Base-by-base conservation (phyloP, 2,113 vertebrate genomes). In the Cyanoderma ruficeps region DNA sequence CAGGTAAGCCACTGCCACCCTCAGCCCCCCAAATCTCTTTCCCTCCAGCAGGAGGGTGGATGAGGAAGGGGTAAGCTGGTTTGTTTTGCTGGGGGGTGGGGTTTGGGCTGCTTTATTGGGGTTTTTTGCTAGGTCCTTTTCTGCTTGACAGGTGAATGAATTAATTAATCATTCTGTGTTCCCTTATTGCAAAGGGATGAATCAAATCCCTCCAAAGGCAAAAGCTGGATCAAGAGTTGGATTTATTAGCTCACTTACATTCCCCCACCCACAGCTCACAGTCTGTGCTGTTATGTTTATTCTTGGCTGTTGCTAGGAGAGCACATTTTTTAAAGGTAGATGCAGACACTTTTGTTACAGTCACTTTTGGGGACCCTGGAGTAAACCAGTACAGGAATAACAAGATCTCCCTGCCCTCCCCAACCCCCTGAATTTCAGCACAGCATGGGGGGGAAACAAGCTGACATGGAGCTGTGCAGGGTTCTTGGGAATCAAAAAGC, bases 221-320 rank as follows among this genome's bases (percentile, higher is more conserved):
- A 50, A 82, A 69, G 77, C 91, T 80, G 65, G 91, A 78, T 49
- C 35, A 71, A 78, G 83, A 82, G 60, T 7, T 91, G 87, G 89
- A 33, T 85, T 84, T 84, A 57, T 87, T 82, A 91, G 87, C 91
- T 91, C 57, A 0, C 89, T 94, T 56, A 47, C 89, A 69, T 79
- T 87, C 70, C 89, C 89, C 81, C 87, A 76, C 94, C 87, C 89
- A 78, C 94, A 41, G 18, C 78, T 60, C 84, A 1, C 92, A 83
- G 92, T 37, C 87, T 96, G 85, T 83, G 92, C 88, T 80, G 85
- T 60, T 55, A 44, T 56, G 83, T 84, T 95, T 91, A 92, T 89
- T 95, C 83, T 49, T 79, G 93, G 91, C 83, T 82, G 93, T 94
- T 96, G 95, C 93, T 91, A 85, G 78, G 95, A 93, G 93, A 84